Conservation (phyloP, 1,140 invertebrate genomes). For the Drosophila bocki region DNA sequence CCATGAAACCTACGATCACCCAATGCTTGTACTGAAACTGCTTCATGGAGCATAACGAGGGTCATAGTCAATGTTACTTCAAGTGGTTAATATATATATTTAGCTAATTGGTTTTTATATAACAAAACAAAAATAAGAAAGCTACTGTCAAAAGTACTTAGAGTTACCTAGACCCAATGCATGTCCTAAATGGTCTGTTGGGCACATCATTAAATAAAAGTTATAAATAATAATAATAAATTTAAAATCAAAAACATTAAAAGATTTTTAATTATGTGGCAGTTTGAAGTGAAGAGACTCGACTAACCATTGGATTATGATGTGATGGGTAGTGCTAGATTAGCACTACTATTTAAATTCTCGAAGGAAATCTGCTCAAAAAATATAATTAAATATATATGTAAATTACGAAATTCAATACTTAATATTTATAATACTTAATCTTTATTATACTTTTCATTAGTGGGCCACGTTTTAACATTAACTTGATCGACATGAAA, state of each 20-base stretch:
- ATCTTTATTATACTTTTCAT: background rate
- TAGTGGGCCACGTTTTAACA: background rate
- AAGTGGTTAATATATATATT: background rate
- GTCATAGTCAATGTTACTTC: constrained; percentile 2
- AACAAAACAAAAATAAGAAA: background rate
- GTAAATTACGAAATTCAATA: too few relatives aligned
- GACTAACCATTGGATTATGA: background rate
- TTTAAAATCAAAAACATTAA: background rate
- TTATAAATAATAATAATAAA: background rate
- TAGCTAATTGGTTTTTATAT: background rate
- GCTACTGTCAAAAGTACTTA: background rate
- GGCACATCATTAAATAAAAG: background rate
- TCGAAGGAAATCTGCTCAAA: background rate
- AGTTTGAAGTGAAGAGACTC: background rate
- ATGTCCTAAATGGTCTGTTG: too few relatives aligned
- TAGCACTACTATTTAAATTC: background rate
- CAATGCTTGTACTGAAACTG: background rate
- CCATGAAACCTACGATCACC: background rate
- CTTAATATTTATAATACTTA: background rate
- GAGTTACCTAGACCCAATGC: background rate
- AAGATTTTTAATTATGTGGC: background rate
- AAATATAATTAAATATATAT: background rate
- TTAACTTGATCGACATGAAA: background rate
- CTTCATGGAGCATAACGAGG: constrained; percentile 4
- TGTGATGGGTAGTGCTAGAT: background rate